A percentile compares a stretch with the other conserved stretches of the same genome.
These are phyloP conservation scores for Periparus ater DNA, from an alignment of 2,797 vertebrate species.

Conservation along the genomic window DNA sequence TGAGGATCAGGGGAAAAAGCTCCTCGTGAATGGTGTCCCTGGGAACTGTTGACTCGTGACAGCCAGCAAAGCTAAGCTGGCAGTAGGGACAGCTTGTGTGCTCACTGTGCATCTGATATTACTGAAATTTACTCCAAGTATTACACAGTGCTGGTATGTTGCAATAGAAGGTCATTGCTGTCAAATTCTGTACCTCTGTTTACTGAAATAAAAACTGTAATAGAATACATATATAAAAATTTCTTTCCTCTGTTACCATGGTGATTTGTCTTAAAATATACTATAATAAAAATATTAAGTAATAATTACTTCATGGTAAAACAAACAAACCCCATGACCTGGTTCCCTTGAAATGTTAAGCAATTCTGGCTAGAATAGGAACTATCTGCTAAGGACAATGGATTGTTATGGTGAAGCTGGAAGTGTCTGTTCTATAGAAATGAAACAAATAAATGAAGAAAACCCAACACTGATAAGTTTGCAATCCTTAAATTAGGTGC, in stretches of 20 bases:
- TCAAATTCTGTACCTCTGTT: background rate
- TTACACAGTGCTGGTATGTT: background rate
- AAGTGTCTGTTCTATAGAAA: background rate
- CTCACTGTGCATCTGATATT: background rate
- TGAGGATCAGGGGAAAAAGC: background rate
- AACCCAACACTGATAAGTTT: background rate
- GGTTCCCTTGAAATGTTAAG: background rate
- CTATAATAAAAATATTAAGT: background rate
- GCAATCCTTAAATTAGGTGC: background rate
- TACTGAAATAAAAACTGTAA: background rate
- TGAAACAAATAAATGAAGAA: background rate
- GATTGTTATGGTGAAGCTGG: background rate
- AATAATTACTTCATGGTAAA: background rate
- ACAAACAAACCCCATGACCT: background rate
- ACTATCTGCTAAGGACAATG: background rate
- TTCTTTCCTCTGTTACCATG: background rate
- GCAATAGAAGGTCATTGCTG: background rate
- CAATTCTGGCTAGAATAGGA: background rate
- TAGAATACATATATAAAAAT: background rate
- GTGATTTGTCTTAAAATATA: background rate
- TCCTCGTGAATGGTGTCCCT: background rate
- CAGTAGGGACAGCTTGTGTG: background rate
- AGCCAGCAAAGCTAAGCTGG: background rate
- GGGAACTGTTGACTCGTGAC: background rate
- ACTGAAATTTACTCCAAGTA: background rate